Conservation (phyloP, 1,140 invertebrate genomes). For the Solenopsis invicta region DNA sequence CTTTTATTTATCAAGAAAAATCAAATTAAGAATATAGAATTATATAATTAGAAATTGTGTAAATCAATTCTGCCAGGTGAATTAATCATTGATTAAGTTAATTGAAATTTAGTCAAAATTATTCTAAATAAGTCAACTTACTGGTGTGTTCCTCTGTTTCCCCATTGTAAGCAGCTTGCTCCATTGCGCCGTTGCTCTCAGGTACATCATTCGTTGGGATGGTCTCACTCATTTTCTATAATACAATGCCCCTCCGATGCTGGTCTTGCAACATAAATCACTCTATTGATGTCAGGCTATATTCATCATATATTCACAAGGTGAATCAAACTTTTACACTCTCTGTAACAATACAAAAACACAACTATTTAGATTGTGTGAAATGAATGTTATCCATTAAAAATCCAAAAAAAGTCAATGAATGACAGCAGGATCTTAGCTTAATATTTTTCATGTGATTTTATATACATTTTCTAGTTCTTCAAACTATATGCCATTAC, state of each 20-base stretch:
- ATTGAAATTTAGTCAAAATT: not conserved
- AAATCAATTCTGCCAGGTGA: not conserved
- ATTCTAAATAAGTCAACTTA: slow-evolving; percentile 39
- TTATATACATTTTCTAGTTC: too few relatives aligned
- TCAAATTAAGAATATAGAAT: too few relatives aligned
- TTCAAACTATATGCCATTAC: too few relatives aligned
- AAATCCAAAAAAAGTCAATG: too few relatives aligned
- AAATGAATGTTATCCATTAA: not conserved
- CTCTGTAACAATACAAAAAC: not conserved
- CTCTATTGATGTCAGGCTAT: not conserved
- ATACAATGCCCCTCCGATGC: not conserved
- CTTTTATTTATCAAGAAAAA: too few relatives aligned
- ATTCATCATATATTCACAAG: slow-evolving; percentile 3
- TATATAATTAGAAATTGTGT: too few relatives aligned
- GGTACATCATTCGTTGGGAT: slow-evolving; percentile 66
- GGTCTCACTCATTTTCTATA: slow-evolving; percentile 75
- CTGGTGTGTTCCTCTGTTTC: slow-evolving; percentile 75
- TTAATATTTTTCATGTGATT: too few relatives aligned
- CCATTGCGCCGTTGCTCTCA: slow-evolving; percentile 74
- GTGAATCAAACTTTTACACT: not conserved
- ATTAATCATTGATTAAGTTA: not conserved
- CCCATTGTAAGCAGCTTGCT: slow-evolving; percentile 77
- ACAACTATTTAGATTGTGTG: slow-evolving; percentile 7
- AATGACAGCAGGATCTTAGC: too few relatives aligned
- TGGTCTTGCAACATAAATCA: not conserved